Percentiles rank a stretch among this genome's conserved stretches.
These are phyloP conservation scores for Melipona quadrifasciata DNA, from an alignment of 1,140 invertebrate genomes.

Conservation along the genomic window DNA sequence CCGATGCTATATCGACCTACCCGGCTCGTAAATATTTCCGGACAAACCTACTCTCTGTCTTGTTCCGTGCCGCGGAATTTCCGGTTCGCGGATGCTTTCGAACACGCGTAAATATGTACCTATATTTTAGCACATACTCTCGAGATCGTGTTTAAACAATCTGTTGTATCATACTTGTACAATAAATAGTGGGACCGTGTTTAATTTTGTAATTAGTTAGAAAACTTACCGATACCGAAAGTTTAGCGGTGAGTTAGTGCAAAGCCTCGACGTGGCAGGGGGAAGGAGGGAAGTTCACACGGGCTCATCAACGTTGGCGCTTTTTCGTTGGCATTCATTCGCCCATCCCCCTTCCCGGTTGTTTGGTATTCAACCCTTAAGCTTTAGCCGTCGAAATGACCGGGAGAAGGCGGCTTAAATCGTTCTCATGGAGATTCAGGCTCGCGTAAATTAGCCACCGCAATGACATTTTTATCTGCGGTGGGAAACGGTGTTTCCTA, in stretches of 20 bases:
- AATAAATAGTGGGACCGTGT: no score
- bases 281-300: not conserved
- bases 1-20: not conserved
- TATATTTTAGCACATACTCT: no score
- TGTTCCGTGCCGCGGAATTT: not conserved
- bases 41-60: not conserved
- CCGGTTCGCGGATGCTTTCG: not conserved
- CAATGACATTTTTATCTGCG: conserved; percentile 42
- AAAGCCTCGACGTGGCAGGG: no score
- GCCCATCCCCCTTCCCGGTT: not conserved
- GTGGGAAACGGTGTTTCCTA: not conserved
- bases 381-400: not conserved
- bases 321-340: not conserved
- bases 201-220: no score
- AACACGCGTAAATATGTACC: not conserved
- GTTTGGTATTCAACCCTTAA: conserved; percentile 13
- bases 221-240: no score
- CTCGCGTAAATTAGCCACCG: conserved; percentile 40
- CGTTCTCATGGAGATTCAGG: conserved; percentile 10
- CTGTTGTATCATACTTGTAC: no score
- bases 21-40: not conserved
- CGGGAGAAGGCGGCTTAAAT: conserved; percentile 4
- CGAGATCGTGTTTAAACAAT: no score
- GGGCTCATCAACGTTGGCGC: conserved; percentile 14
- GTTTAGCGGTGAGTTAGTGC: no score